A percentile compares a stretch with the other conserved stretches of the same genome.
Evolutionary conservation across 2,113 vertebrate genomes (phyloP).

Genomic region (Epinephelus cyanopodus): DNA sequence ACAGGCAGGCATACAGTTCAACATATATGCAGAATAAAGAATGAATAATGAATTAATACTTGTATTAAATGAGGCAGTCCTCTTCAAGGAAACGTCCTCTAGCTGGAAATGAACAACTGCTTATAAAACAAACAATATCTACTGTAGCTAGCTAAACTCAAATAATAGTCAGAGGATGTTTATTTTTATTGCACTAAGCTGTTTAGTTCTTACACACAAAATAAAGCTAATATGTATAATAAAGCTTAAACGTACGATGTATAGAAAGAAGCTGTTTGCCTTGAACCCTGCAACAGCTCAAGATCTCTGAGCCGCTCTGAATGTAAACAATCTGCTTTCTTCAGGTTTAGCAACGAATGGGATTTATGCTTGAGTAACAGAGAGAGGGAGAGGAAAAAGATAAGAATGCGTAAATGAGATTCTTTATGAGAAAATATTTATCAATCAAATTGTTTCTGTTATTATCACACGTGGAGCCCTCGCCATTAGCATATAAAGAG

Average conservation of each 20-base stretch:
- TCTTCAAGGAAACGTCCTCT: not conserved
- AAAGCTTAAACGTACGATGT: not conserved
- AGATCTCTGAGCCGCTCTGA: not conserved
- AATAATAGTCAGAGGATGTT: not conserved
- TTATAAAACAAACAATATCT: not conserved
- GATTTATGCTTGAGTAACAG: slow-evolving; percentile 6
- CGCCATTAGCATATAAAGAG: slow-evolving; percentile 23
- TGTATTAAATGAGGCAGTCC: not conserved
- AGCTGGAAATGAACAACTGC: not conserved
- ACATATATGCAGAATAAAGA: not conserved
- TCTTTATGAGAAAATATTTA: slow-evolving; percentile 19
- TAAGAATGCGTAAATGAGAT: slow-evolving; percentile 7
- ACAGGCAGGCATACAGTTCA: not conserved
- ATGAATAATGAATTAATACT: not conserved
- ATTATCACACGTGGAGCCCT: slow-evolving; percentile 3
- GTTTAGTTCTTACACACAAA: not conserved
- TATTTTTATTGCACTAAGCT: not conserved
- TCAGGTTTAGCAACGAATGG: not conserved
- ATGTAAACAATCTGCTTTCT: not conserved
- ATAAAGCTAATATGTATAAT: not conserved
- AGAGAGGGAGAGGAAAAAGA: not conserved
- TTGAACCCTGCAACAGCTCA: not conserved
- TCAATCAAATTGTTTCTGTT: not conserved
- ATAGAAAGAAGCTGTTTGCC: not conserved
- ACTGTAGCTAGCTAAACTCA: too few species aligned